Conservation (phyloP, 2,113 vertebrate species). For the Morone saxatilis region DNA sequence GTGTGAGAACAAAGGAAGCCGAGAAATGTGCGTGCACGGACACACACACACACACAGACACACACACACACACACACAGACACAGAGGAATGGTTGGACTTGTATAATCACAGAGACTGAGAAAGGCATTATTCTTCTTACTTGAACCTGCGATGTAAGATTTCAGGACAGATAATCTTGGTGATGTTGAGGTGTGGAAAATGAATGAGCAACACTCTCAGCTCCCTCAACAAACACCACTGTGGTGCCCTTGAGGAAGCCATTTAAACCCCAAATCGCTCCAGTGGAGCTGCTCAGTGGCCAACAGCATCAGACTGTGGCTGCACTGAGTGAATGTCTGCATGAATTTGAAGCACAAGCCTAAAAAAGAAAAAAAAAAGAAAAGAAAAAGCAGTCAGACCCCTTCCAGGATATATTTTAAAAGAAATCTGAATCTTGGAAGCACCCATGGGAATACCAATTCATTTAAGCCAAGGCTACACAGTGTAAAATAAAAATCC, state of each 20-base stretch:
- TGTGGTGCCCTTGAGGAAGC: conserved; percentile 68
- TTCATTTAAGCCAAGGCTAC: conserved; percentile 54
- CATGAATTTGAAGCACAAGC: conserved; percentile 61
- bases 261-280: conserved; percentile 71
- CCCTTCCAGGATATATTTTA: conserved; percentile 36
- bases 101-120: conserved; percentile 41
- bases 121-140: conserved; percentile 49
- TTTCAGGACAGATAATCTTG: conserved; percentile 59
- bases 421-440: conserved; percentile 59
- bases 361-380: conserved; percentile 36
- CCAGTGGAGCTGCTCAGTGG: conserved; percentile 71
- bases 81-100: conserved; percentile 16
- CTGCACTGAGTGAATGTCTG: conserved; percentile 56
- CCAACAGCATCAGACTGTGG: conserved; percentile 69
- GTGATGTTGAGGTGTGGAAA: conserved; percentile 56
- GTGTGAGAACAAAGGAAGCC: conserved; percentile 75
- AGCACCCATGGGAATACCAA: conserved; percentile 48
- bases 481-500: conserved; percentile 56
- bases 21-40: neutral
- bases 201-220: conserved; percentile 58
- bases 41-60: conserved; percentile 29
- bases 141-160: conserved; percentile 36
- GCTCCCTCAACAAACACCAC: conserved; percentile 58
- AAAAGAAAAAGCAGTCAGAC: conserved; percentile 5
- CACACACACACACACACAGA: conserved; percentile 39